A percentile compares a stretch with the other conserved stretches of the same genome.
phyloP scores from a whole-genome alignment of 2,888 invertebrate genomes.

The Melieria omissa region DNA sequence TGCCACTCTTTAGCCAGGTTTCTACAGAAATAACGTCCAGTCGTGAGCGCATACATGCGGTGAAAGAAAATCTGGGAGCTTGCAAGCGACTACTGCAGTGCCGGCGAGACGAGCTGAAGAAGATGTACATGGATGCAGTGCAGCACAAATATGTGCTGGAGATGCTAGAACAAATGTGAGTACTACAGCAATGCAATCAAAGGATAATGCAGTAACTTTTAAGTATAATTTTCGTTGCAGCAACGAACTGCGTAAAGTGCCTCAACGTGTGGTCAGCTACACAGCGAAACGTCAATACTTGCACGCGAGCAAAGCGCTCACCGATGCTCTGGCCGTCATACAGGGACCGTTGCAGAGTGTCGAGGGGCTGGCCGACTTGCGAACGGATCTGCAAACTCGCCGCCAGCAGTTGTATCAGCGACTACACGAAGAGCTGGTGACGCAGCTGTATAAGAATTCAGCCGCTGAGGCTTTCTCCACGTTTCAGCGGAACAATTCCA shows the following conservation, averaged over 20 bases:
- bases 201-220: not conserved
- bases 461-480: conserved; percentile 68
- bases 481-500: conserved; percentile 74
- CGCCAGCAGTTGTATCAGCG: conserved; percentile 75
- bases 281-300: conserved; percentile 82
- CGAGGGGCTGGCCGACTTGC: conserved; percentile 84
- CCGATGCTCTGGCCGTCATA: conserved; percentile 75
- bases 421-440: conserved; percentile 77
- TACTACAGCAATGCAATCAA: not conserved
- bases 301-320: conserved; percentile 84
- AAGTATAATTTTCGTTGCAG: conserved; percentile 64
- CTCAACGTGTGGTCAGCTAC: conserved; percentile 74
- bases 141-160: conserved; percentile 92
- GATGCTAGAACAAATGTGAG: conserved; percentile 85
- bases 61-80: conserved; percentile 83
- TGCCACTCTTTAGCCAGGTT: conserved; percentile 79
- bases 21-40: conserved; percentile 82
- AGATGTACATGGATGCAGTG: conserved; percentile 95
- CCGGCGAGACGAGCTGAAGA: conserved; percentile 90
- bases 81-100: conserved; percentile 89
- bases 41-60: conserved; percentile 78
- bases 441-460: conserved; percentile 77
- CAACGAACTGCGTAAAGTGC: conserved; percentile 80
- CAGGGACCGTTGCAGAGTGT: conserved; percentile 82
- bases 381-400: conserved; percentile 75